A percentile compares a stretch with the other conserved stretches of the same genome.
Evolutionary conservation across 35 echinoderm and acorn worm genomes (phyloP).

Genomic region (Apostichopus japonicus): DNA sequence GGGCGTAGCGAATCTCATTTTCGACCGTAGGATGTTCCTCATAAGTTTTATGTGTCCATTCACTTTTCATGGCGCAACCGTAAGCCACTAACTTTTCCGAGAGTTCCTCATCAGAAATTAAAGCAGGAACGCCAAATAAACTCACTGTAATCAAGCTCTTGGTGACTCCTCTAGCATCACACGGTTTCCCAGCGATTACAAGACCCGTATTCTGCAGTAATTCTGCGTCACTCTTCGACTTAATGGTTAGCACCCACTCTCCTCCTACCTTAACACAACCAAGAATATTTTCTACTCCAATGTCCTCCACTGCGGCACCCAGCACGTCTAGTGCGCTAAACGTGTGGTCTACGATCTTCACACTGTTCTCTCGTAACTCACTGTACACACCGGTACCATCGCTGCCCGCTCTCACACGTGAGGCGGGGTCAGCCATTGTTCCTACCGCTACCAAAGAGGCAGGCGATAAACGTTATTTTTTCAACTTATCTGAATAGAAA

Average conservation of each 20-base stretch:
- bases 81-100: background rate
- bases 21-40: background rate
- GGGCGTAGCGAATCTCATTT: background rate
- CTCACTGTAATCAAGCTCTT: background rate
- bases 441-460: too few species aligned
- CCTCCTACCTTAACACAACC: conserved; percentile 1
- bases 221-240: background rate
- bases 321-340: conserved; percentile 4
- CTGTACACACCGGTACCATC: too few species aligned
- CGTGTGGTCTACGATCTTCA: background rate
- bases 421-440: too few species aligned
- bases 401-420: too few species aligned
- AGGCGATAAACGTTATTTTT: too few species aligned
- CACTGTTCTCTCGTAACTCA: background rate
- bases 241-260: conserved; percentile 1
- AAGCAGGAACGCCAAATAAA: background rate
- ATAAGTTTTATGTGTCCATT: background rate
- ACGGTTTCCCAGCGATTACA: too few species aligned
- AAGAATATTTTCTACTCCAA: background rate
- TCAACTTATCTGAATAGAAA: too few species aligned
- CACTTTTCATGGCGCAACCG: background rate
- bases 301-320: background rate
- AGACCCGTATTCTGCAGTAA: background rate
- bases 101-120: conserved; percentile 1
- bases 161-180: background rate